These are phyloP conservation scores for Phataginus tricuspis DNA, from an alignment of 2,797 vertebrate species.

Conservation along the genomic window DNA sequence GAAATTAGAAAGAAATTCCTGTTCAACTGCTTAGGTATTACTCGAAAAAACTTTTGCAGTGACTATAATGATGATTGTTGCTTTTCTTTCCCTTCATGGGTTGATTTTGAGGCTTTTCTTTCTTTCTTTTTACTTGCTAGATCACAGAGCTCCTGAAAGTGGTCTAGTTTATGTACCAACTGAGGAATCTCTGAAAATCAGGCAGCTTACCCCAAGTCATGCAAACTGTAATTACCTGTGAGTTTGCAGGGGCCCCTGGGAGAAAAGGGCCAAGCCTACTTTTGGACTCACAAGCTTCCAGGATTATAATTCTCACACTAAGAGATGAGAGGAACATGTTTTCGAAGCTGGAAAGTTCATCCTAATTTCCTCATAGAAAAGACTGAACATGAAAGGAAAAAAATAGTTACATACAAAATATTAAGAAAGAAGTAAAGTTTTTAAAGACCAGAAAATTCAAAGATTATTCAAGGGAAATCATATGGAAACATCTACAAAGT, in stretches of 20 bases:
- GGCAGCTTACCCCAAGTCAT: neutral
- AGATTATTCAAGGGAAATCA: neutral
- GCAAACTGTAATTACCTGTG: neutral
- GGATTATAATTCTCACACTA: neutral
- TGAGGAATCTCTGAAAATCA: neutral
- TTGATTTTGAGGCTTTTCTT: neutral
- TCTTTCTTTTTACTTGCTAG: neutral
- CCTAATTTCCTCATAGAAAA: constrained; percentile 20
- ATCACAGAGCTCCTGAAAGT: neutral
- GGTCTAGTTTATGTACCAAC: neutral
- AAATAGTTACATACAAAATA: neutral
- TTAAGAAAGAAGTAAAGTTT: neutral
- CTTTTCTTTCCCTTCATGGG: neutral
- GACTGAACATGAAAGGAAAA: neutral
- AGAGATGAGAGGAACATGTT: neutral
- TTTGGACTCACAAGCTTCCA: neutral
- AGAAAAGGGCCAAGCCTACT: neutral
- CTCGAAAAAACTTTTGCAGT: neutral
- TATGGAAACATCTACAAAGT: too few relatives aligned
- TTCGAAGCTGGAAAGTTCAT: neutral
- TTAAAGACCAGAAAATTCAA: constrained; percentile 5
- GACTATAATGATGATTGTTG: neutral
- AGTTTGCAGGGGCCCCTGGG: neutral
- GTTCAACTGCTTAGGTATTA: neutral
- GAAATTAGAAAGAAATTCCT: constrained; percentile 34